phyloP scores from a whole-genome alignment of 2,888 invertebrate genomes.

The Xylocampa areola region DNA sequence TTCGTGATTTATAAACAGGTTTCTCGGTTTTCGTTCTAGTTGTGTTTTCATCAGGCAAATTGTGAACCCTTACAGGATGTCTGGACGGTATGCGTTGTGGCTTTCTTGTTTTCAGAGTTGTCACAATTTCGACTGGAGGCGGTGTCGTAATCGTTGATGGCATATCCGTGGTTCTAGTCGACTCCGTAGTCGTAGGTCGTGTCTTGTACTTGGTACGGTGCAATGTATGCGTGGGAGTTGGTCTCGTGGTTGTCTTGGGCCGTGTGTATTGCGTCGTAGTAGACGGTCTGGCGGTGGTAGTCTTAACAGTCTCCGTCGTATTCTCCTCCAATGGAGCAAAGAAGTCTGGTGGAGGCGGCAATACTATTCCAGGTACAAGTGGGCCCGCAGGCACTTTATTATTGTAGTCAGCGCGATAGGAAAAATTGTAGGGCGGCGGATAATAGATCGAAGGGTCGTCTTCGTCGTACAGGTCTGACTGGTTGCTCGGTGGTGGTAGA shows the following conservation, averaged over 20 bases:
- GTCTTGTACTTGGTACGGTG: constrained; percentile 82
- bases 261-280: constrained; percentile 68
- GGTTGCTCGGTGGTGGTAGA: constrained; percentile 93
- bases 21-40: constrained; percentile 83
- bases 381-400: constrained; percentile 95
- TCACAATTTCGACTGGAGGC: constrained; percentile 79
- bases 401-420: constrained; percentile 94
- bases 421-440: constrained; percentile 97
- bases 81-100: constrained; percentile 83
- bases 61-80: constrained; percentile 83
- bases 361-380: constrained; percentile 95
- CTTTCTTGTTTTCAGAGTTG: constrained; percentile 79
- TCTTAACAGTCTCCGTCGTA: constrained; percentile 73
- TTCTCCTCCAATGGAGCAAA: constrained; percentile 92
- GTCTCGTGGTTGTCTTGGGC: constrained; percentile 76
- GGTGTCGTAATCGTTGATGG: constrained; percentile 81
- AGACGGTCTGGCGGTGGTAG: constrained; percentile 72
- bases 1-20: constrained; percentile 83
- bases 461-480: constrained; percentile 94
- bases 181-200: constrained; percentile 80
- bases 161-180: constrained; percentile 77
- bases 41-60: constrained; percentile 78
- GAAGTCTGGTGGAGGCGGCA: constrained; percentile 96
- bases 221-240: constrained; percentile 72
- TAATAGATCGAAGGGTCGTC: constrained; percentile 97